Evolutionary conservation across 2,797 vertebrate species (phyloP).

Genomic region (Pampus argenteus): DNA sequence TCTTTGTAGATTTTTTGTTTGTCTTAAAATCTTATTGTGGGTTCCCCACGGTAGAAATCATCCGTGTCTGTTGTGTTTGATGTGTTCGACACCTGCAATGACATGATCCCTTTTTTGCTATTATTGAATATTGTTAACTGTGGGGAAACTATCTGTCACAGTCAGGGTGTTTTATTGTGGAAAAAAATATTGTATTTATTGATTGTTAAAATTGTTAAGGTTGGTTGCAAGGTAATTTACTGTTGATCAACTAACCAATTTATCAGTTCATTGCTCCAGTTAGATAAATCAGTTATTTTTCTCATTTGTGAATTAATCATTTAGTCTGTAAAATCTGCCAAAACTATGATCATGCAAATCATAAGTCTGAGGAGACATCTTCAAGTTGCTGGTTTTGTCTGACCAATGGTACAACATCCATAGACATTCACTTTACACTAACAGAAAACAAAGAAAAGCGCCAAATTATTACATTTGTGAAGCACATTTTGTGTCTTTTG

Average conservation of each 20-base stretch:
- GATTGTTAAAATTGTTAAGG: too few species aligned
- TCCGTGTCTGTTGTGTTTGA: not conserved
- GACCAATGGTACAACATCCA: not conserved
- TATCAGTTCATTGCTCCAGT: not conserved
- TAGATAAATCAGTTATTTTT: not conserved
- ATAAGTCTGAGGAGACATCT: not conserved
- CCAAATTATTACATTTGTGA: too few species aligned
- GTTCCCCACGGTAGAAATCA: not conserved
- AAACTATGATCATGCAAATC: not conserved
- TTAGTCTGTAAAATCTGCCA: not conserved
- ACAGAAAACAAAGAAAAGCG: too few species aligned
- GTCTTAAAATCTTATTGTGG: not conserved
- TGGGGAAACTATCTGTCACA: too few species aligned
- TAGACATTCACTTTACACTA: too few species aligned
- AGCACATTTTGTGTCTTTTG: too few species aligned
- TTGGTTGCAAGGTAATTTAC: too few species aligned
- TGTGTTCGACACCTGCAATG: not conserved
- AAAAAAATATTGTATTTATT: too few species aligned
- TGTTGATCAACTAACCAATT: too few species aligned
- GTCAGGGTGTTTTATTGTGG: too few species aligned
- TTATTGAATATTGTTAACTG: not conserved
- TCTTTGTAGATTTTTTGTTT: constrained; percentile 3
- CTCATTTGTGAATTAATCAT: not conserved
- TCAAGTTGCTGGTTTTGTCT: too few species aligned
- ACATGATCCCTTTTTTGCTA: not conserved